These are phyloP conservation scores for Drosophila diplacantha DNA, from an alignment of 2,888 invertebrate species.

Conservation along the genomic window DNA sequence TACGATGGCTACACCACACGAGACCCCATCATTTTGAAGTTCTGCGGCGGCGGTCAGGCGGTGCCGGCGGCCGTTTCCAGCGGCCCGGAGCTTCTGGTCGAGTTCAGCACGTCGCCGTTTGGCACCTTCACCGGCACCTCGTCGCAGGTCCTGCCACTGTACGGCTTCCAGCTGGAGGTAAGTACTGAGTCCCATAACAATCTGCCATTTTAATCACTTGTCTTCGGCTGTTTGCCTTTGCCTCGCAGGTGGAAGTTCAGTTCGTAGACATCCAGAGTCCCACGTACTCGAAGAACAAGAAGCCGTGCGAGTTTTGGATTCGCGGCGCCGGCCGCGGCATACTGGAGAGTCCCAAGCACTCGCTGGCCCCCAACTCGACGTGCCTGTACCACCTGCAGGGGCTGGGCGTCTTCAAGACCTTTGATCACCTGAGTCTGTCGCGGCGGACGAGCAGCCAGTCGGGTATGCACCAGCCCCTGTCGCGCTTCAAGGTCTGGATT, in stretches of 20 bases:
- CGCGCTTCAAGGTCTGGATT: slow-evolving; percentile 89
- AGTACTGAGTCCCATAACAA: slow-evolving; percentile 60
- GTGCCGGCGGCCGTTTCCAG: slow-evolving; percentile 92
- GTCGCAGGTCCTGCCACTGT: slow-evolving; percentile 86
- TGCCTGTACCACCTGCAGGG: slow-evolving; percentile 90
- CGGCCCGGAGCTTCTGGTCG: slow-evolving; percentile 91
- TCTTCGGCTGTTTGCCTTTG: slow-evolving; percentile 3
- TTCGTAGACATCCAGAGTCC: slow-evolving; percentile 91
- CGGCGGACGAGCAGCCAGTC: slow-evolving; percentile 78
- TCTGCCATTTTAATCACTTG: slow-evolving; percentile 9
- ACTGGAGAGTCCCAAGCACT: slow-evolving; percentile 89
- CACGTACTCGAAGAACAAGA: slow-evolving; percentile 90
- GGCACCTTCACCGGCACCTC: slow-evolving; percentile 90
- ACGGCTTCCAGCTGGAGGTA: slow-evolving; percentile 93
- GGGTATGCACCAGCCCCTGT: slow-evolving; percentile 79
- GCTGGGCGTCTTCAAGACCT: slow-evolving; percentile 80
- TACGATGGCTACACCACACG: slow-evolving; percentile 93
- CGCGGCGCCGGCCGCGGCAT: slow-evolving; percentile 88
- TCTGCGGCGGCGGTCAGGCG: slow-evolving; percentile 92
- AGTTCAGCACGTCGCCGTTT: slow-evolving; percentile 92
- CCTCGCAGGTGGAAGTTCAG: slow-evolving; percentile 82
- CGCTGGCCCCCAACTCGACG: slow-evolving; percentile 91
- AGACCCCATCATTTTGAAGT: slow-evolving; percentile 91
- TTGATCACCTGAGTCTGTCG: slow-evolving; percentile 79
- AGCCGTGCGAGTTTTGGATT: slow-evolving; percentile 91